phyloP scores from a whole-genome alignment of 2,113 vertebrate genomes.

The Saccopteryx bilineata region DNA sequence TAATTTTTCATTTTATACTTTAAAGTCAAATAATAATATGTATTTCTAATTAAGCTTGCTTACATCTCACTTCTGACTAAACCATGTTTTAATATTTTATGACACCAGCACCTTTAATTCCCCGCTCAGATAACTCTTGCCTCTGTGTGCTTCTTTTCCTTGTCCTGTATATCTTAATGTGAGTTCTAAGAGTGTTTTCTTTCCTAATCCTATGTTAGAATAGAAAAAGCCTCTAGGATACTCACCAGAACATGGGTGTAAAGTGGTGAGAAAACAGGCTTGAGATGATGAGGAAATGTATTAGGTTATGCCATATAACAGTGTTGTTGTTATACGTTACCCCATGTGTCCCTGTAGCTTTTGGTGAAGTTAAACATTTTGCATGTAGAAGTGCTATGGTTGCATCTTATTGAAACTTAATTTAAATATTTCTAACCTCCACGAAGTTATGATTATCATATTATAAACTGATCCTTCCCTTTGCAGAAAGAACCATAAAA shows the following conservation, averaged over 20 bases:
- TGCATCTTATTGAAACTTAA: not conserved
- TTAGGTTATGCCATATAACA: not conserved
- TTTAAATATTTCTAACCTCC: slow-evolving; percentile 13
- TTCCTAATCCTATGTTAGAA: not conserved
- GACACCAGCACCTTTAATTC: slow-evolving; percentile 86
- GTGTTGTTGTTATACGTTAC: not conserved
- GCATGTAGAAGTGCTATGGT: not conserved
- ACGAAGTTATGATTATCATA: not conserved
- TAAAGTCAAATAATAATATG: slow-evolving; percentile 92
- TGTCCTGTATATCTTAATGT: slow-evolving; percentile 70
- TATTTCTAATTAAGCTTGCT: slow-evolving; percentile 90
- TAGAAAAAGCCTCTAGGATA: not conserved
- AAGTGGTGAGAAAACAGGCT: not conserved
- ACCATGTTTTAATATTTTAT: slow-evolving; percentile 89
- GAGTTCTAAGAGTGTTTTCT: not conserved
- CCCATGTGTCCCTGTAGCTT: not conserved
- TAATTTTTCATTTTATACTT: slow-evolving; percentile 90
- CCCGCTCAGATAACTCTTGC: slow-evolving; percentile 68
- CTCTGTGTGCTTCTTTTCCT: slow-evolving; percentile 61
- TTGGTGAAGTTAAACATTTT: not conserved
- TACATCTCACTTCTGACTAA: slow-evolving; percentile 89
- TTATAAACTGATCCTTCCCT: slow-evolving; percentile 36
- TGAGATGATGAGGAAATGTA: not conserved
- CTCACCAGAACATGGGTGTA: not conserved
- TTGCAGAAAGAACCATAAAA: not conserved